Percentiles rank a stretch among this genome's conserved stretches.
Conservation (phyloP, 1,140 invertebrate genomes). For the Formica selysi region DNA sequence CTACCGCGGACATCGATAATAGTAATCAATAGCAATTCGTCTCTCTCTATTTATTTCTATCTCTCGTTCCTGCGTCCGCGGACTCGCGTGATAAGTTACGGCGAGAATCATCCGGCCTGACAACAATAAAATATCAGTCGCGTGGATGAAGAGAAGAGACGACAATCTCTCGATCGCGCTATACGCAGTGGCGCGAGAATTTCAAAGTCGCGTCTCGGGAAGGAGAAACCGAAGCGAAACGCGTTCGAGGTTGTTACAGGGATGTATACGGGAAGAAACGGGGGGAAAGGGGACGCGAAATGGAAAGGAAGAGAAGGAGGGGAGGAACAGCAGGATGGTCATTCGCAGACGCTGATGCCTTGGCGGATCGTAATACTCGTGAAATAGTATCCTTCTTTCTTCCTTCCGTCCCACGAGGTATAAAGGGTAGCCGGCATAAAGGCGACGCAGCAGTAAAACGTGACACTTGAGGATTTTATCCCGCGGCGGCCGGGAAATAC, state of each 20-base stretch:
- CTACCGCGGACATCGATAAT: constrained; percentile 28
- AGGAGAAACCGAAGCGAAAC: constrained; percentile 33
- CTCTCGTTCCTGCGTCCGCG: not conserved
- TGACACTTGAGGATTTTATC: constrained; percentile 73
- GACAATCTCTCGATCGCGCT: not conserved
- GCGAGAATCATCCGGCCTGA: constrained; percentile 16
- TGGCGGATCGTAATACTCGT: constrained; percentile 68
- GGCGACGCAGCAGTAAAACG: constrained; percentile 64
- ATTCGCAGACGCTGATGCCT: constrained; percentile 69
- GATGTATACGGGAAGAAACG: not conserved
- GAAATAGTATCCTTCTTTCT: constrained; percentile 73
- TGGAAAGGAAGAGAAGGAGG: not conserved
- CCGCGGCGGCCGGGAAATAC: constrained; percentile 1
- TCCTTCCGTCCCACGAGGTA: constrained; percentile 57
- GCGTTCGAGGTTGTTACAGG: constrained; percentile 8
- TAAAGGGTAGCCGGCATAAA: constrained; percentile 71
- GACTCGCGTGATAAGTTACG: not conserved
- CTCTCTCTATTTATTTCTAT: not conserved
- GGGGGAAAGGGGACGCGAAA: not conserved
- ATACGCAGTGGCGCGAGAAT: not conserved
- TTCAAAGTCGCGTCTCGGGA: constrained; percentile 24
- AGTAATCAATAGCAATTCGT: constrained; percentile 38
- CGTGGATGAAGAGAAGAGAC: not conserved
- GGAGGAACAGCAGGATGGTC: constrained; percentile 22
- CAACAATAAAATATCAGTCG: constrained; percentile 33